phyloP scores from a whole-genome alignment of 2,797 vertebrate genomes.

The Vespertilio murinus region DNA sequence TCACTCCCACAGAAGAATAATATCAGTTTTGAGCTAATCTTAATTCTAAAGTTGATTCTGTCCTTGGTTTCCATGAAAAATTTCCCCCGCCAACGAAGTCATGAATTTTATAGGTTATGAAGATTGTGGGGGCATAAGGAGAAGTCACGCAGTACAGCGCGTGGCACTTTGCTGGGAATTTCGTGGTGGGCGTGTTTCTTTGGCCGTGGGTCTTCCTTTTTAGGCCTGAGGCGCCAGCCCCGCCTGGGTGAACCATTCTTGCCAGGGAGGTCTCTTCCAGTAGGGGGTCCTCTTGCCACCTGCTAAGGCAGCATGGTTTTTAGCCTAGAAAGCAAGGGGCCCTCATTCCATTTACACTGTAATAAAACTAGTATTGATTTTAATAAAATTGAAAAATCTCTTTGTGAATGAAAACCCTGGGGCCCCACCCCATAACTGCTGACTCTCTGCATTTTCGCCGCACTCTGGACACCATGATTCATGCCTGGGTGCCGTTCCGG shows the following conservation, averaged over 20 bases:
- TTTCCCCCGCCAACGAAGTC: background rate
- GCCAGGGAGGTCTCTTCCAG: background rate
- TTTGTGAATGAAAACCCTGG: conserved; percentile 81
- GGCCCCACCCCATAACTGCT: conserved; percentile 74
- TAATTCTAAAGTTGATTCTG: background rate
- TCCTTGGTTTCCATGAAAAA: background rate
- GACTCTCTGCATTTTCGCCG: conserved; percentile 67
- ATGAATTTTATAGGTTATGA: background rate
- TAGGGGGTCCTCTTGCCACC: background rate
- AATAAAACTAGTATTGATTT: conserved; percentile 86
- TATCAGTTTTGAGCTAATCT: background rate
- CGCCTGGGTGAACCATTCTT: background rate
- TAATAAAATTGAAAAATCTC: conserved; percentile 85
- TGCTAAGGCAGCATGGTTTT: background rate
- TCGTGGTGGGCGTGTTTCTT: background rate
- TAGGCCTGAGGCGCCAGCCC: background rate
- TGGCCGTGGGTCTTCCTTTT: background rate
- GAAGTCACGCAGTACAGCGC: background rate
- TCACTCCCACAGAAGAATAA: background rate
- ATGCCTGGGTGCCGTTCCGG: fast-evolving
- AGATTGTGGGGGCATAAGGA: background rate
- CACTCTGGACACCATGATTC: background rate
- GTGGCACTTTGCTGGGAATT: background rate
- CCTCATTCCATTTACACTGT: conserved; percentile 83
- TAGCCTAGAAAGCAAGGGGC: conserved; percentile 77